Evolutionary conservation across 2,113 vertebrate species (phyloP).

Genomic region (Hippocampus barbouri): DNA sequence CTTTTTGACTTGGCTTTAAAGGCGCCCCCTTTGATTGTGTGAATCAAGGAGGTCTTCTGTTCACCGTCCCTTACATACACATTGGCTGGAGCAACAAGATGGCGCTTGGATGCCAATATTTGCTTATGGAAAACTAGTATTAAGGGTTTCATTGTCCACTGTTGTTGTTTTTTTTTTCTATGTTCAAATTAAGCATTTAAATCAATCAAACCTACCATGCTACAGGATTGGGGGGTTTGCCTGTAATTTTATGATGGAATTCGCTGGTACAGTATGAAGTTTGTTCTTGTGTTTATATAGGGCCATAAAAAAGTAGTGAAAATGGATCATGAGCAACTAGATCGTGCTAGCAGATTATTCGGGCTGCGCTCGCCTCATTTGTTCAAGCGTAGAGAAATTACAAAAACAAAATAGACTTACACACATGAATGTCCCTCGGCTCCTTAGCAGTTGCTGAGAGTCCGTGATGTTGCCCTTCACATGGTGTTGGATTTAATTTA

Average conservation of each 20-base stretch:
- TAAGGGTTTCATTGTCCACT: not conserved
- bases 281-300: no score
- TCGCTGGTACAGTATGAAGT: no score
- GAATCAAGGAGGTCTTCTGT: constrained; percentile 19
- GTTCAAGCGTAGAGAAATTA: not conserved
- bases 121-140: not conserved
- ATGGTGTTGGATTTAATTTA: not conserved
- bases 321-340: no score
- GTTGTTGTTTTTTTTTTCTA: not conserved
- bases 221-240: no score
- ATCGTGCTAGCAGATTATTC: no score
- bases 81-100: constrained; percentile 73
- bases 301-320: no score
- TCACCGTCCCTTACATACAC: constrained; percentile 28
- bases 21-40: constrained; percentile 7
- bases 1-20: constrained; percentile 34
- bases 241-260: no score
- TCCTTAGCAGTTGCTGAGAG: not conserved
- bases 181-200: not conserved
- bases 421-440: not conserved
- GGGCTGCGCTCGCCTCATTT: not conserved
- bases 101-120: constrained; percentile 26
- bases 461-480: not conserved
- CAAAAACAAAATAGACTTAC: not conserved
- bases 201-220: not conserved